A percentile compares a stretch with the other conserved stretches of the same genome.
Evolutionary conservation across 1,140 invertebrate species (phyloP).

Genomic region (Heterodera carotae): DNA sequence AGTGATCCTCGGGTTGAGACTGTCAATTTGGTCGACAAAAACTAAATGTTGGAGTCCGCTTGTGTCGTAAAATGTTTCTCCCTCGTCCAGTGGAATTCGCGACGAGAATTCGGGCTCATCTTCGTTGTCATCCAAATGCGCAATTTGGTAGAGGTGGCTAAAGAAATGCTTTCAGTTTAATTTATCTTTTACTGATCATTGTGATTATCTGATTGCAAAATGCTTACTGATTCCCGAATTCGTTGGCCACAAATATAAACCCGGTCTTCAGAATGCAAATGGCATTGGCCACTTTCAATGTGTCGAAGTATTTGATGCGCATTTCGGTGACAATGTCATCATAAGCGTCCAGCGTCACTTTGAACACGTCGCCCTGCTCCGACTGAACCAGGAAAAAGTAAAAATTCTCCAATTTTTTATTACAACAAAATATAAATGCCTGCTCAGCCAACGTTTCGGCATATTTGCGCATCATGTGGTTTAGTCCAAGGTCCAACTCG

Average conservation of each 20-base stretch:
- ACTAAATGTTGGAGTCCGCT: constrained; percentile 90
- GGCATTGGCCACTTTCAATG: constrained; percentile 83
- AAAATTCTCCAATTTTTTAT: constrained; percentile 81
- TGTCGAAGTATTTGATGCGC: constrained; percentile 98
- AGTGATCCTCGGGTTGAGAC: constrained; percentile 87
- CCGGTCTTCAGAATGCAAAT: constrained; percentile 98
- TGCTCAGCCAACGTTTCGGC: constrained; percentile 94
- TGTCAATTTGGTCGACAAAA: constrained; percentile 95
- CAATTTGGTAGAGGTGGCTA: constrained; percentile 97
- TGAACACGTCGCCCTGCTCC: constrained; percentile 95
- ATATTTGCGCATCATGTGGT: constrained; percentile 98
- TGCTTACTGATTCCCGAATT: constrained; percentile 97
- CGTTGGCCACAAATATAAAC: constrained; percentile 95
- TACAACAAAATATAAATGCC: too few species aligned
- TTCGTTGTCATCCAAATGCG: constrained; percentile 96
- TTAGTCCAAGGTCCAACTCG: constrained; percentile 95
- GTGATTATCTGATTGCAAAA: background rate
- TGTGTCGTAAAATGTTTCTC: constrained; percentile 97
- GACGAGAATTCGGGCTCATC: constrained; percentile 99
- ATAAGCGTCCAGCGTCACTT: constrained; percentile 89
- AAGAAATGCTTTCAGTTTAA: constrained; percentile 57
- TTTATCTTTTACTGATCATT: too few species aligned
- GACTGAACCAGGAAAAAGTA: constrained; percentile 74
- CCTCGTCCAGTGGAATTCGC: constrained; percentile 94
- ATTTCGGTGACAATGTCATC: constrained; percentile 98